Base-by-base conservation (phyloP, 2,888 invertebrate species). In the Torymus aiolomorphi region DNA sequence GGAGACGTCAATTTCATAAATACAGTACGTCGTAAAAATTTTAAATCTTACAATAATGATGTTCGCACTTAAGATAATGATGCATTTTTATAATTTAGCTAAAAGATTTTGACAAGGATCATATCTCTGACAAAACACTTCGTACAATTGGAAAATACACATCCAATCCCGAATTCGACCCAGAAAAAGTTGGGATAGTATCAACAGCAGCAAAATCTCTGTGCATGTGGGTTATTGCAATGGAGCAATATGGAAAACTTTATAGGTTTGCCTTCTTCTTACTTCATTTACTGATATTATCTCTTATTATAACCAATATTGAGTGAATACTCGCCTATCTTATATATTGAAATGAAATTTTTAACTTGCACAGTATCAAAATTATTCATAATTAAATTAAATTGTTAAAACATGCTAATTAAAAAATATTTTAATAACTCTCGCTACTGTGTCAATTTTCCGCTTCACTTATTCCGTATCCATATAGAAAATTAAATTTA, bases 151-250 rank as follows among this genome's bases (percentile, higher is more conserved):
- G 93, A 20, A 92, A 93, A 1, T 97, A 97, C 88, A 96, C 96
- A 0, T 92, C 93, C 51, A 95, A 96, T 90, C 94, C 95, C 0
- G 97, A 97, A 88, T 95, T 97, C 87, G 95, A 96, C 74, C 97
- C 97, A 0, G 95, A 96, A 76, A 96, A 96, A 86, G 96, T 97
- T 0, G 97, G 97, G 0, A 92, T 93, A 1, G 96, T 97, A 57
- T 97, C 97, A 0, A 86, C 92, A 0, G 97, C 97, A 0, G 97
- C 97, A 20, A 96, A 96, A 90, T 97, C 97, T 1, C 91, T 97
- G 31, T 96, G 96, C 88, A 93, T 96, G 87, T 97, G 97, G 97
- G 97, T 97, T 18, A 92, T 96, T 80, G 97, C 97, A 2, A 97
- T 97, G 89, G 97, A 97, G 90, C 95, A 97, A 88, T 97, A 97